Evolutionary conservation across 2,888 invertebrate species (phyloP).

Genomic region (Mantis religiosa): DNA sequence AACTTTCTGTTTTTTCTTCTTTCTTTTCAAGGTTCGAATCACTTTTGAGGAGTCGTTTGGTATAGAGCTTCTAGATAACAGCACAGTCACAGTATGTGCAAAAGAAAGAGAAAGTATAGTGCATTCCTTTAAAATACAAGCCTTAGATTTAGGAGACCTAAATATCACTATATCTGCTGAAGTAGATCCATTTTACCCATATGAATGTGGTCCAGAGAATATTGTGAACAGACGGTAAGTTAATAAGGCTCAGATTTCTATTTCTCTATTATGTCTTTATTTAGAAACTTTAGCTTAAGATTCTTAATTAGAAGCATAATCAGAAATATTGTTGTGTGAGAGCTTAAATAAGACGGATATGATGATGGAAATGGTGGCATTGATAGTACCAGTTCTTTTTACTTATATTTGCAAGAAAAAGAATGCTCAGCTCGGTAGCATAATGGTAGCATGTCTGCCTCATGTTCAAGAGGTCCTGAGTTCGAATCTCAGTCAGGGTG

Average conservation of each 20-base stretch:
- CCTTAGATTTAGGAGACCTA: slow-evolving; percentile 45
- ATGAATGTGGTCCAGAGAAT: slow-evolving; percentile 49
- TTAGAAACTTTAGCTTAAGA: too few species aligned
- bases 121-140: slow-evolving; percentile 40
- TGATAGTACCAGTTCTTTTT: too few species aligned
- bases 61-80: slow-evolving; percentile 24
- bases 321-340: too few species aligned
- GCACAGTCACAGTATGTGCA: slow-evolving; percentile 39
- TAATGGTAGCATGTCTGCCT: too few species aligned
- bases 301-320: too few species aligned
- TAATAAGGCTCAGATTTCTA: not conserved
- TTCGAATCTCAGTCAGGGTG: too few species aligned
- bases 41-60: slow-evolving; percentile 22
- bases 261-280: not conserved
- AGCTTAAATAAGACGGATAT: too few species aligned
- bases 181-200: slow-evolving; percentile 46
- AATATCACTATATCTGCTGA: slow-evolving; percentile 52
- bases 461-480: too few species aligned
- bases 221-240: slow-evolving; percentile 46
- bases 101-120: slow-evolving; percentile 38
- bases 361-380: too few species aligned
- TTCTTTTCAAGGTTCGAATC: slow-evolving; percentile 23
- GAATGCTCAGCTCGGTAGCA: too few species aligned
- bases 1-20: not conserved
- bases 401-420: too few species aligned